Conservation (phyloP, 1,140 invertebrate genomes). For the Drosophila sechellia region DNA sequence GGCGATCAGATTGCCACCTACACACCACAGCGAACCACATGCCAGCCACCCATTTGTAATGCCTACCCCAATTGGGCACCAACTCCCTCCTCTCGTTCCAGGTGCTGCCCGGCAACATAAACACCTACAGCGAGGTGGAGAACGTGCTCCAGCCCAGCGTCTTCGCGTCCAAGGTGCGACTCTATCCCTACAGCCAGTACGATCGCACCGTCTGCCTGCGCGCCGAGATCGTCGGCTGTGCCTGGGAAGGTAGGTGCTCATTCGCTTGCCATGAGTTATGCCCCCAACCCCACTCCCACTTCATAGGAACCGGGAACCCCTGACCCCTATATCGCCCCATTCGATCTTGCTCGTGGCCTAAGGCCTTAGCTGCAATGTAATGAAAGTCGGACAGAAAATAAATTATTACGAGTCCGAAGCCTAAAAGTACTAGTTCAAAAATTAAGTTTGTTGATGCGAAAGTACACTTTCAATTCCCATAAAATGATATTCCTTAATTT, state of each 20-base stretch:
- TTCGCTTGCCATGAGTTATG: too few species aligned
- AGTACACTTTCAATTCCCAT: too few species aligned
- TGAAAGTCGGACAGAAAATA: not conserved
- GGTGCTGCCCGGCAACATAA: conserved; percentile 94
- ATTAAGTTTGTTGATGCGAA: not conserved
- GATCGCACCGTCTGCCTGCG: conserved; percentile 96
- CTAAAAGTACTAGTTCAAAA: not conserved
- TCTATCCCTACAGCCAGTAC: conserved; percentile 94
- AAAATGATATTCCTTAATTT: too few species aligned
- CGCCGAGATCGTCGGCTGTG: conserved; percentile 95
- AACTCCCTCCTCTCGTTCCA: conserved; percentile 85
- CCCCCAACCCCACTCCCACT: too few species aligned
- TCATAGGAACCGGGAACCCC: too few species aligned
- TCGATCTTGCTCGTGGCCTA: conserved; percentile 58
- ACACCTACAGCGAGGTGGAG: conserved; percentile 93
- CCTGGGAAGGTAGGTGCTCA: conserved; percentile 90
- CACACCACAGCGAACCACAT: conserved; percentile 4
- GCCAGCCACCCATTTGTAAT: conserved; percentile 61
- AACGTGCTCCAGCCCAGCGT: conserved; percentile 93
- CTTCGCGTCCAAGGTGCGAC: conserved; percentile 93
- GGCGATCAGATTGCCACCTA: conserved; percentile 31
- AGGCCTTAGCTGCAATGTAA: not conserved
- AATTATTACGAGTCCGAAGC: not conserved
- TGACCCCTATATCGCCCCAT: not conserved
- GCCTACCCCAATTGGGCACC: conserved; percentile 23